Evolutionary conservation across 2,113 vertebrate species (phyloP).

Genomic region (Globicephala melas): DNA sequence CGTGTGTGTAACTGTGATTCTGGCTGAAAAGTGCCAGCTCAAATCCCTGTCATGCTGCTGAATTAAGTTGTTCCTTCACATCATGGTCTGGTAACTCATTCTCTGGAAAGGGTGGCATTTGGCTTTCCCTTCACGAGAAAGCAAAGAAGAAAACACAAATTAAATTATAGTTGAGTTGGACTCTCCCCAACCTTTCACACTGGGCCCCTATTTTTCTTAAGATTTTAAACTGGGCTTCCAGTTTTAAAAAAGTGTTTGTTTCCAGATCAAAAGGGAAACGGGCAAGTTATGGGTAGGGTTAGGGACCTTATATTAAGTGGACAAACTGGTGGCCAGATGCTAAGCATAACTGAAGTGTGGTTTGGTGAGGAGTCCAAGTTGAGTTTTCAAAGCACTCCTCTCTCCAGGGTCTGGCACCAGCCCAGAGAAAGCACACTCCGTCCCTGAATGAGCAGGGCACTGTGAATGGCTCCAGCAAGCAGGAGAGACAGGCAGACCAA

Average conservation of each 20-base stretch:
- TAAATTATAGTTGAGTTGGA: not conserved
- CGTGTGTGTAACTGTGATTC: not conserved
- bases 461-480: not conserved
- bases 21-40: constrained; percentile 7
- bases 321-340: constrained; percentile 29
- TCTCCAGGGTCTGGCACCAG: not conserved
- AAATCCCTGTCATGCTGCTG: not conserved
- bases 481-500: not conserved
- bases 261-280: not conserved
- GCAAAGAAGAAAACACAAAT: not conserved
- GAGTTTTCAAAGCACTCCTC: constrained; percentile 30
- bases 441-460: not conserved
- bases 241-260: not conserved
- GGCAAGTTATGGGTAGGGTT: not conserved
- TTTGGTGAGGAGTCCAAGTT: not conserved
- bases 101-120: not conserved
- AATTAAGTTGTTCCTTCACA: not conserved
- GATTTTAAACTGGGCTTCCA: constrained; percentile 7
- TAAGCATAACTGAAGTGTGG: not conserved
- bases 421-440: not conserved
- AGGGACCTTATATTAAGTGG: not conserved
- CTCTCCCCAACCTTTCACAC: not conserved
- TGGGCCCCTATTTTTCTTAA: not conserved
- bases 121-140: not conserved
- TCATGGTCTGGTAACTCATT: not conserved